Base-by-base conservation (phyloP, 2,113 vertebrate species). In the Anhinga anhinga region DNA sequence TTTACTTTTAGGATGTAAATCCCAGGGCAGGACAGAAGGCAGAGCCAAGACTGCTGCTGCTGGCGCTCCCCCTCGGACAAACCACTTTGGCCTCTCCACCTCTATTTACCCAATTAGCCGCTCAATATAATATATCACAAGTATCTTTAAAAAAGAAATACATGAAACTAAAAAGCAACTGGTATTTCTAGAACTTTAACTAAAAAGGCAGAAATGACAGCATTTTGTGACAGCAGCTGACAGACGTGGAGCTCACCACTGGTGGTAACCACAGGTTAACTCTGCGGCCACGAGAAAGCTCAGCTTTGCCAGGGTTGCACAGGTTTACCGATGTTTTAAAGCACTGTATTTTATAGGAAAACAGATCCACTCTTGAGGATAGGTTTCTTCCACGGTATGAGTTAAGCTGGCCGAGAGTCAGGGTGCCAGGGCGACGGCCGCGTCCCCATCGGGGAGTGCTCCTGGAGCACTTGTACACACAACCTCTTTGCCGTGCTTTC, bases 271-370 rank as follows among this genome's bases (percentile, higher is more conserved):
- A 23, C 0, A 1, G 32, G 15, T 20, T 47, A 59, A 38, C 38
- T 55, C 65, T 15, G 49, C 2, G 1, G 55, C 42, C 63, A 8
- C 1, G 13, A 47, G 40, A 30, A 36, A 16, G 49, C 42, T 44
- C 50, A 30, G 78, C 49, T 70, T 32, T 29, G 56, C 78, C 55
- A 32, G 47, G 40, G 17, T 9, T 2, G 52, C 32, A 17, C 26
- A 7, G 1, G 30, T 10, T 69, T 22, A 26, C 29, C 10, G 0
- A 3, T 1, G 9, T 12, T 53, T 61, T 21, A n/a, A 40, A 42
- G 34, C 40, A 20, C 55, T 6, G 22, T 4, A 4, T n/a, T 61
- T 40, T 21, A 40, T 2, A 38, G 34, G 38, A 53, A 66, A 53
- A 61, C 1, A 47, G 15, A 14, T 11, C 62, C 23, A 7, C 36